A percentile compares a stretch with the other conserved stretches of the same genome.
These are phyloP conservation scores for Caenorhabditis macrosperma DNA, from an alignment of 2,888 invertebrate genomes.

Conservation along the genomic window DNA sequence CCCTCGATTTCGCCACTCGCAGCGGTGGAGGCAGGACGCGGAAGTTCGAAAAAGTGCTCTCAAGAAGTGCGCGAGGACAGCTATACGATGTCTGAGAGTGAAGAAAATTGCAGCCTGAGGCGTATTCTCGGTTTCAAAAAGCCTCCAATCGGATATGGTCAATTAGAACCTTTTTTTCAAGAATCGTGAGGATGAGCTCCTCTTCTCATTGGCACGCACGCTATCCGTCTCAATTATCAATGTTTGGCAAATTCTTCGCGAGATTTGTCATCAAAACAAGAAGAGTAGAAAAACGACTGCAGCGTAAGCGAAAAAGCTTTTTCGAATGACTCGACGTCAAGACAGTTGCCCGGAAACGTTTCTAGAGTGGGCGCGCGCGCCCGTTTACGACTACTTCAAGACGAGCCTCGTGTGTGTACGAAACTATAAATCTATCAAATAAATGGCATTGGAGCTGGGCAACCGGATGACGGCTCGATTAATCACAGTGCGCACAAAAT, in stretches of 20 bases:
- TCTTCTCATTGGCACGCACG: background rate
- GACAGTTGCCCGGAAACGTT: constrained; percentile 38
- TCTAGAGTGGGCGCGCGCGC: background rate
- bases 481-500: constrained; percentile 9
- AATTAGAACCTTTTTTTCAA: background rate
- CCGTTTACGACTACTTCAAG: background rate
- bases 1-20: background rate
- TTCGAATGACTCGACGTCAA: constrained; percentile 22
- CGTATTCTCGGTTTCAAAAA: background rate
- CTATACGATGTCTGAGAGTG: background rate
- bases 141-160: background rate
- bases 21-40: background rate
- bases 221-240: constrained; percentile 1
- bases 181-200: constrained; percentile 2
- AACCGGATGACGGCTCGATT: constrained; percentile 7
- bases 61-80: no score
- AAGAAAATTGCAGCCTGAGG: constrained; percentile 28
- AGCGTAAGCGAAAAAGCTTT: no score
- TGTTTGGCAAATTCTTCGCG: background rate
- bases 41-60: constrained; percentile 19
- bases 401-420: background rate
- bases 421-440: constrained; percentile 40
- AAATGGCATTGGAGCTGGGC: constrained; percentile 13
- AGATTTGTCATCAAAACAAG: background rate
- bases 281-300: no score